Evolutionary conservation across 1,140 invertebrate genomes (phyloP), one percentile per base, ranked within the genome.

Genomic region (Orchestia grillus): DNA sequence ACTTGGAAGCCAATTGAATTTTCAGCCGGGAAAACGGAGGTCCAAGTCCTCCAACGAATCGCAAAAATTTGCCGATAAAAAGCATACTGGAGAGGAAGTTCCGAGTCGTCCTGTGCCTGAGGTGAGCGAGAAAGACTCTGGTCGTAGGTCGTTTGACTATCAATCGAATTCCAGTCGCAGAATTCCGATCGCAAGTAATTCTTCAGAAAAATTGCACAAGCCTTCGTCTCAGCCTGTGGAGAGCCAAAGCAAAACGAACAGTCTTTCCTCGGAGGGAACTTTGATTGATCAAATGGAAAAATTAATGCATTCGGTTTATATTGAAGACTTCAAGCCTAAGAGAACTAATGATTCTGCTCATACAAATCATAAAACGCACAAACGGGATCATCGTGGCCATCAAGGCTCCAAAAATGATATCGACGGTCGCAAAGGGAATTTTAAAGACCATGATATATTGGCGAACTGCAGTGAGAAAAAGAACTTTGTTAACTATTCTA

Each of bases 1-100:
- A 94, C 92, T 94, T 40, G 92, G 44, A 94, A 44, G 92, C 43
- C 43, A 94, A 94, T 94, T 94, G 44, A 47, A 94, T 94, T 94
- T 94, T 44, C 43, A 94, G 41, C 43, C 92, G 19, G 44, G 92
- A 47, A 94, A 94, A 94, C 92, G 92, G 41, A 94, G 44, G 36
- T 44, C 43, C 44, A 94, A 94, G 44, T 94, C 92, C 44, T 45
- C 92, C 44, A 45, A 94, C 43, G 92, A 94, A 94, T 94, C 92
- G 44, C 43, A 44, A 94, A 94, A 94, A 94, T 94, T 94, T 47
- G 11, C 92, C 92, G 44, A 44, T 44, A 94, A 94, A 94, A 94
- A 94, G 44, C 44, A 94, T 44, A 8, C 44, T n/a, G 43, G 92
- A 47, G 92, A 94, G 43, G 43, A 94, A 94, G 92, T 94, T 94